Evolutionary conservation across 2,888 invertebrate genomes (phyloP).

Genomic region (Trissonchulus latispiculum): DNA sequence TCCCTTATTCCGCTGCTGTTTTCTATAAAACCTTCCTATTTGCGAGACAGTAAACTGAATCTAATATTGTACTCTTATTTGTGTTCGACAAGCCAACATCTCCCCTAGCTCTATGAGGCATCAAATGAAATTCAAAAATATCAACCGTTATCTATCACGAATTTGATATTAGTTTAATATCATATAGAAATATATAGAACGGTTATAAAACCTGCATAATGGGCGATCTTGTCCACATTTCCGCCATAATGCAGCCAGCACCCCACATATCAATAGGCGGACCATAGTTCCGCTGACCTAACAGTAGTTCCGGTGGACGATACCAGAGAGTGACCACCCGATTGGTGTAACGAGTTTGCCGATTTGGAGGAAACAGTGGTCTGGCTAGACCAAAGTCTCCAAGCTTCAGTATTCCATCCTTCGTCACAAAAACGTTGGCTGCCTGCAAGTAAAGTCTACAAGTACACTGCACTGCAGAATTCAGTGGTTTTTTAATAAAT

Average conservation of each 20-base stretch:
- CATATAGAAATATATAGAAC: neutral
- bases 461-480: no score
- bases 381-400: conserved; percentile 96
- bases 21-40: no score
- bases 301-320: conserved; percentile 56
- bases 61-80: no score
- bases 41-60: no score
- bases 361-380: conserved; percentile 61
- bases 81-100: no score
- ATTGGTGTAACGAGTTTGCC: conserved; percentile 64
- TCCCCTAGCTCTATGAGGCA: no score
- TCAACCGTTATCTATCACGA: no score
- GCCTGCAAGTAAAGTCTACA: conserved; percentile 50
- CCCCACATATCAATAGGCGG: conserved; percentile 84
- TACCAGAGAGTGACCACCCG: conserved; percentile 97
- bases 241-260: conserved; percentile 98
- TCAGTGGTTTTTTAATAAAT: neutral
- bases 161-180: no score
- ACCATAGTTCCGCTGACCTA: conserved; percentile 81
- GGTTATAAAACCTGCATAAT: conserved; percentile 51
- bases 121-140: no score
- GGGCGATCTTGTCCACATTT: conserved; percentile 86
- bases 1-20: no score
- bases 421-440: conserved; percentile 92
- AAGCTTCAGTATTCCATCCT: conserved; percentile 80